Conservation (phyloP, 2,888 invertebrate genomes). For the Heliconius ethilla region DNA sequence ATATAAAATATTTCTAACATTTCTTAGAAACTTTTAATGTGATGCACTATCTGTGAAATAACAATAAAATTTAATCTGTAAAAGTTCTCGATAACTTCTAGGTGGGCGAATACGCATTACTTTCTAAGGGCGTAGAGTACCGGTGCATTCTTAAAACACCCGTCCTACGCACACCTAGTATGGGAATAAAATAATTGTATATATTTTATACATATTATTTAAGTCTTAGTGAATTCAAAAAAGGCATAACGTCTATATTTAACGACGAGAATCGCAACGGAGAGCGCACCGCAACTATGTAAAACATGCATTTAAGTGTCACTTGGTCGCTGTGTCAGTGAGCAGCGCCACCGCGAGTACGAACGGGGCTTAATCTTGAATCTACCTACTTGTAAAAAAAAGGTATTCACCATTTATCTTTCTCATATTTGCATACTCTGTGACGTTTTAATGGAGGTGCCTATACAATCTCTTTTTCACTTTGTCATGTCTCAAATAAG, state of each 20-base stretch:
- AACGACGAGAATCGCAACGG: slow-evolving; percentile 2
- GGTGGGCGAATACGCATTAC: slow-evolving; percentile 36
- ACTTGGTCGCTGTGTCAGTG: slow-evolving; percentile 46
- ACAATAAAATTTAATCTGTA: slow-evolving; percentile 16
- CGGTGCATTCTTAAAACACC: slow-evolving; percentile 39
- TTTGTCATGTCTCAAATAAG: slow-evolving; percentile 43
- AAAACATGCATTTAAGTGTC: slow-evolving; percentile 49
- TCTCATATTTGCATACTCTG: slow-evolving; percentile 46
- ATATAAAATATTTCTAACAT: not conserved
- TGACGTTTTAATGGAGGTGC: slow-evolving; percentile 47
- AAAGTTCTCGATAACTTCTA: not conserved
- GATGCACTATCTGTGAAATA: slow-evolving; percentile 1
- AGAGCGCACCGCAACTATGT: slow-evolving; percentile 41
- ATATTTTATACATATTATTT: not conserved
- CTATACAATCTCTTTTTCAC: slow-evolving; percentile 42
- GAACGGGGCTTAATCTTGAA: slow-evolving; percentile 42
- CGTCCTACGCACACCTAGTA: slow-evolving; percentile 14
- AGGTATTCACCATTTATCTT: slow-evolving; percentile 44
- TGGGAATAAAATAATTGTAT: not conserved
- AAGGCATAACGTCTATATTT: slow-evolving; percentile 31
- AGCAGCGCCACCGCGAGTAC: slow-evolving; percentile 40
- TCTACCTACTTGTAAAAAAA: slow-evolving; percentile 44
- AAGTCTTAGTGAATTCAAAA: slow-evolving; percentile 23
- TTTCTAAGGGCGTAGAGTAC: slow-evolving; percentile 43
- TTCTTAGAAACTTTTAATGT: not conserved